phyloP scores from a whole-genome alignment of 2,888 invertebrate genomes.

The Aspidiotus rigidus region DNA sequence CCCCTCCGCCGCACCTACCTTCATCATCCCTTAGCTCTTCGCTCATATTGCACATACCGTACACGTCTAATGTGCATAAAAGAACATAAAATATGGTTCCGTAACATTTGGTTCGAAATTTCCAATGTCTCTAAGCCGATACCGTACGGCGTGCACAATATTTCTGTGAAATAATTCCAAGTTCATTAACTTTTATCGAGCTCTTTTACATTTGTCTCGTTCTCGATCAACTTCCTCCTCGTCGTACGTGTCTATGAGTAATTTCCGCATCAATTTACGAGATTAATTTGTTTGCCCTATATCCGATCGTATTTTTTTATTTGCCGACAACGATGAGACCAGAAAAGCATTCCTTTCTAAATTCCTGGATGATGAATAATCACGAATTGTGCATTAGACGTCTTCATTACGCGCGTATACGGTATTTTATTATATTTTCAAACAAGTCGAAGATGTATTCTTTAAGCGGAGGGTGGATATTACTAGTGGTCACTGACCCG shows the following conservation, averaged over 20 bases:
- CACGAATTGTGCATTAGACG: too few species aligned
- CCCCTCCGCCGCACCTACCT: conserved; percentile 15
- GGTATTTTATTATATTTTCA: too few species aligned
- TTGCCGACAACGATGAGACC: not conserved
- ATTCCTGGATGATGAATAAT: too few species aligned
- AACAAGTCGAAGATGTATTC: not conserved
- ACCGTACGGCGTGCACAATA: not conserved
- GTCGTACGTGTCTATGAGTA: not conserved
- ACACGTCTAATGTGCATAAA: conserved; percentile 22
- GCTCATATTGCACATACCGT: conserved; percentile 26
- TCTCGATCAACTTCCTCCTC: too few species aligned
- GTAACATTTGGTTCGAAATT: conserved; percentile 25
- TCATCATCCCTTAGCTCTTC: conserved; percentile 26
- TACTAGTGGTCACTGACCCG: not conserved
- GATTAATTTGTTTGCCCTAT: conserved; percentile 1
- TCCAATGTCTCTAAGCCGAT: not conserved
- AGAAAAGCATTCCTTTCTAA: too few species aligned
- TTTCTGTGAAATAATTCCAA: not conserved
- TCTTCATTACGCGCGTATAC: too few species aligned
- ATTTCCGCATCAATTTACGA: not conserved
- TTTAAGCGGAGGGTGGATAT: not conserved
- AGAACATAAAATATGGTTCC: conserved; percentile 11
- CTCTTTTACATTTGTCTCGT: not conserved
- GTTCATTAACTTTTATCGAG: conserved; percentile 2
- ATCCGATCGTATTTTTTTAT: not conserved